Evolutionary conservation across 2,113 vertebrate species (phyloP).

Genomic region (Oenanthe melanoleuca): DNA sequence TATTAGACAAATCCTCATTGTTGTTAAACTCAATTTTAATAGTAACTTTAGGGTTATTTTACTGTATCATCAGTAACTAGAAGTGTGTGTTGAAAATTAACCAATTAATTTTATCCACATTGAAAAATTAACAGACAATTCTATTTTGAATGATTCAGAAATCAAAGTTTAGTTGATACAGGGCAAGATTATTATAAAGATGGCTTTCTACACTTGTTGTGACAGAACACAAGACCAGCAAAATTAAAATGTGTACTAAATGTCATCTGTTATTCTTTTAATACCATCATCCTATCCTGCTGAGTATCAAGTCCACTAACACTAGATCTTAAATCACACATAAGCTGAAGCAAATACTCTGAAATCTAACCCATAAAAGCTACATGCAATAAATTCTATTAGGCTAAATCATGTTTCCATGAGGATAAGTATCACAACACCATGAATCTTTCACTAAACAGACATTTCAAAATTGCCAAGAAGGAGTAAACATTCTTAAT

Average conservation of each 20-base stretch:
- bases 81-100: slow-evolving; percentile 33
- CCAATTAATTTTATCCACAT: slow-evolving; percentile 48
- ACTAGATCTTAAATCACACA: slow-evolving; percentile 19
- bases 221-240: neutral
- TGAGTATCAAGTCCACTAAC: neutral
- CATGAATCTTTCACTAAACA: slow-evolving; percentile 51
- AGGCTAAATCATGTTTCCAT: slow-evolving; percentile 34
- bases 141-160: slow-evolving; percentile 43
- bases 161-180: slow-evolving; percentile 28
- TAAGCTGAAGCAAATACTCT: slow-evolving; percentile 27
- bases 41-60: slow-evolving; percentile 25
- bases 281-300: neutral
- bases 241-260: slow-evolving; percentile 32
- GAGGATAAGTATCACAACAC: slow-evolving; percentile 49
- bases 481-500: slow-evolving; percentile 37
- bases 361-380: slow-evolving; percentile 14
- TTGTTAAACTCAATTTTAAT: slow-evolving; percentile 46
- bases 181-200: neutral
- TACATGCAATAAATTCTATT: slow-evolving; percentile 43
- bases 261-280: neutral
- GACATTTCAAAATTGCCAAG: slow-evolving; percentile 51
- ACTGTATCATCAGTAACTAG: slow-evolving; percentile 2
- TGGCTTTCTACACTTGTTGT: slow-evolving; percentile 1
- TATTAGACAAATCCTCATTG: slow-evolving; percentile 23
- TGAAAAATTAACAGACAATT: slow-evolving; percentile 51